phyloP scores from a whole-genome alignment of 1,140 invertebrate species.

The Temnothorax longispinosus region DNA sequence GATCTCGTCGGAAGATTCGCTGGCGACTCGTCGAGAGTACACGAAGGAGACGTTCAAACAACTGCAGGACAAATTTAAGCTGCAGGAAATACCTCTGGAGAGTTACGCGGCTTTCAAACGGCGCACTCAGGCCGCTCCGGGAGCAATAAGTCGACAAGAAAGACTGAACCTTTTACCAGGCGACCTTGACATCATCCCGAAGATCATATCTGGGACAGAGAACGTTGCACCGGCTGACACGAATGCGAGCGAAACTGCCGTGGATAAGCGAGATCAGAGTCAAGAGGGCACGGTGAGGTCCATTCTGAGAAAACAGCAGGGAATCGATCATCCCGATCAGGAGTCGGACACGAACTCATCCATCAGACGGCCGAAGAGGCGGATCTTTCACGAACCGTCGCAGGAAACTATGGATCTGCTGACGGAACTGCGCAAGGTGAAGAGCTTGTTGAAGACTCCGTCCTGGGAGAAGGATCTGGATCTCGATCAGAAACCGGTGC shows the following conservation, averaged over 20 bases:
- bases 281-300: conserved; percentile 76
- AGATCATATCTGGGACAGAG: not conserved
- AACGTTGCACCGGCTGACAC: not conserved
- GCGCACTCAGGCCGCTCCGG: conserved; percentile 71
- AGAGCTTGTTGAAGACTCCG: conserved; percentile 81
- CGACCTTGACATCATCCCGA: not conserved
- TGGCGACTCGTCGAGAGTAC: conserved; percentile 56
- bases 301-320: conserved; percentile 80
- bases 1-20: conserved; percentile 59
- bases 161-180: conserved; percentile 17
- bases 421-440: conserved; percentile 82
- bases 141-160: conserved; percentile 60
- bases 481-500: conserved; percentile 68
- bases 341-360: conserved; percentile 76
- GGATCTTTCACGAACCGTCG: conserved; percentile 82
- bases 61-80: conserved; percentile 80
- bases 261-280: conserved; percentile 18
- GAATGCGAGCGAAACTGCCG: not conserved
- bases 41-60: conserved; percentile 77
- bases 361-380: conserved; percentile 71
- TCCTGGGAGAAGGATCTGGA: conserved; percentile 79
- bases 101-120: conserved; percentile 82
- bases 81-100: conserved; percentile 79
- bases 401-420: conserved; percentile 84
- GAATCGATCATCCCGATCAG: conserved; percentile 80